phyloP scores from a whole-genome alignment of 1,140 invertebrate species.

The Hypsibius dujardini region DNA sequence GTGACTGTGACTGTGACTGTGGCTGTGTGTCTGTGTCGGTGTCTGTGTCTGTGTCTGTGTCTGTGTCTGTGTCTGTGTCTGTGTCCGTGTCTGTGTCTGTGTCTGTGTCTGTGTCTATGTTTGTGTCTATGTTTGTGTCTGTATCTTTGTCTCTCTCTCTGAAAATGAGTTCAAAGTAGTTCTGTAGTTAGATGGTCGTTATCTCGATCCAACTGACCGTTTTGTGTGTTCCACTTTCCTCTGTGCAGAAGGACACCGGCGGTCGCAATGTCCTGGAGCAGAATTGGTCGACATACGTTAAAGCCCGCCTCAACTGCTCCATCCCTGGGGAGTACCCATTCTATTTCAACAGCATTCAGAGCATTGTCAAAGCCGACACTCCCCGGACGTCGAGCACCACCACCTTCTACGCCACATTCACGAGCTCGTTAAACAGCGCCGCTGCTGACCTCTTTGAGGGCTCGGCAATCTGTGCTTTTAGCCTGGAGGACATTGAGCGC shows the following conservation, averaged over 20 bases:
- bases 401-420: conserved; percentile 84
- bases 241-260: conserved; percentile 53
- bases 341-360: conserved; percentile 92
- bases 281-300: conserved; percentile 85
- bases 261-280: conserved; percentile 78
- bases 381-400: conserved; percentile 48
- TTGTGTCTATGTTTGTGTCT: no score
- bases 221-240: neutral
- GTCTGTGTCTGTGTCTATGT: no score
- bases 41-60: no score
- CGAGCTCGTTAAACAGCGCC: conserved; percentile 44
- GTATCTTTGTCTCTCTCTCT: no score
- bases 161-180: no score
- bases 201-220: no score
- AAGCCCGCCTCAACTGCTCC: conserved; percentile 81
- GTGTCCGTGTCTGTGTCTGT: no score
- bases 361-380: conserved; percentile 36
- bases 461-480: conserved; percentile 81
- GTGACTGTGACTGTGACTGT: no score
- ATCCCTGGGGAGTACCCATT: conserved; percentile 84
- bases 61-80: no score
- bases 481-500: conserved; percentile 64
- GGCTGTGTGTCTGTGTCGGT: no score
- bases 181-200: no score
- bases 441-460: conserved; percentile 67